A percentile compares a stretch with the other conserved stretches of the same genome.
phyloP scores from a whole-genome alignment of 2,113 vertebrate species.

The Gallinago paraguaiae region DNA sequence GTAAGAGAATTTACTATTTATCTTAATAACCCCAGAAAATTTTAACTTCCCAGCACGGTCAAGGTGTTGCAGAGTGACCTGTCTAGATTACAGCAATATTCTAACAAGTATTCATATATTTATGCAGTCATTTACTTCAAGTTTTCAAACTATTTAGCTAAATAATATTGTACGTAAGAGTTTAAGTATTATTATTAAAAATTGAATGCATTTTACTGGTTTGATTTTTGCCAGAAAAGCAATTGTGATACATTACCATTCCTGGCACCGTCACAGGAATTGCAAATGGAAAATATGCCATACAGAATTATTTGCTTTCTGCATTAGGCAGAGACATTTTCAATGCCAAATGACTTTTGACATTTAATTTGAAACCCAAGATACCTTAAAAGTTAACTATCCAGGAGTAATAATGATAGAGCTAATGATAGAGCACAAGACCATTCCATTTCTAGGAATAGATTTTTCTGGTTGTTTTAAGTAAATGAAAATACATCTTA shows the following conservation, averaged over 20 bases:
- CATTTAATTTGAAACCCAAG: slow-evolving; percentile 48
- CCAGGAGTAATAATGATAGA: slow-evolving; percentile 13
- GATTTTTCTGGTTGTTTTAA: slow-evolving; percentile 29
- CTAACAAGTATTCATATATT: not conserved
- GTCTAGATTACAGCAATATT: not conserved
- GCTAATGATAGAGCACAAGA: not conserved
- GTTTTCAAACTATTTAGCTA: not conserved
- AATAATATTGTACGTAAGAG: not conserved
- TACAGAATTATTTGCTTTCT: slow-evolving; percentile 26
- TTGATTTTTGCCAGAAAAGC: slow-evolving; percentile 19
- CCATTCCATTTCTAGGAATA: slow-evolving; percentile 5
- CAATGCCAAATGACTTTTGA: slow-evolving; percentile 37
- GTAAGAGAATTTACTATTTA: not conserved
- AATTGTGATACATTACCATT: not conserved
- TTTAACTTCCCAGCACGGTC: not conserved
- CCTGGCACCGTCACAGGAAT: not conserved
- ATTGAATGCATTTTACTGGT: not conserved
- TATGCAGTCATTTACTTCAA: not conserved
- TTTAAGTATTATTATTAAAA: not conserved
- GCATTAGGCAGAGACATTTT: slow-evolving; percentile 41
- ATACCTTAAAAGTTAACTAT: slow-evolving; percentile 31
- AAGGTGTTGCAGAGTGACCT: not conserved
- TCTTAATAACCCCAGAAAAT: not conserved
- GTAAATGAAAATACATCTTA: slow-evolving; percentile 11
- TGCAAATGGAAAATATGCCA: slow-evolving; percentile 17